These are phyloP conservation scores for Thalassoma bifasciatum DNA, from an alignment of 2,113 vertebrate species.

Conservation along the genomic window DNA sequence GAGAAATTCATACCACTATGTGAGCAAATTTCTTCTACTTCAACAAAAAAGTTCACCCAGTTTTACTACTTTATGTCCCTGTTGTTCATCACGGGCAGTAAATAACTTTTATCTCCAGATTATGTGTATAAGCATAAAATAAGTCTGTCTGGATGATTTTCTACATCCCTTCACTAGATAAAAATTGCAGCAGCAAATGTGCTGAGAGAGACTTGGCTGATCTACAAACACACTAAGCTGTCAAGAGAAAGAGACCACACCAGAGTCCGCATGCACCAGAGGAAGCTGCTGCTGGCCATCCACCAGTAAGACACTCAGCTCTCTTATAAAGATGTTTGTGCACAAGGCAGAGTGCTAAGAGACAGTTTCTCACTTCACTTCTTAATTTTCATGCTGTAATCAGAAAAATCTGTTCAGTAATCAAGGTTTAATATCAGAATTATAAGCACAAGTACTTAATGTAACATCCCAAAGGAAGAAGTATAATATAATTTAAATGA, in stretches of 20 bases:
- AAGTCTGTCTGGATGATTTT: slow-evolving; percentile 23
- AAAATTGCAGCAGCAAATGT: slow-evolving; percentile 97
- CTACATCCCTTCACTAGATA: slow-evolving; percentile 80
- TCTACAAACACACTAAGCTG: slow-evolving; percentile 97
- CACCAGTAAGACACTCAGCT: slow-evolving; percentile 90
- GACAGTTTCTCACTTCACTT: neutral
- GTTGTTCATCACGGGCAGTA: slow-evolving; percentile 24
- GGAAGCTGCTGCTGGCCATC: slow-evolving; percentile 98
- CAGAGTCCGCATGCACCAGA: slow-evolving; percentile 95
- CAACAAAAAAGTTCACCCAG: too few species aligned
- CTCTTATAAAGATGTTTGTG: neutral
- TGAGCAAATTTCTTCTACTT: too few species aligned
- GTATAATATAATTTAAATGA: too few species aligned
- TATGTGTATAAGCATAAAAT: slow-evolving; percentile 42
- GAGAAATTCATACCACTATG: too few species aligned
- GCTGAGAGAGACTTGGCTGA: slow-evolving; percentile 99
- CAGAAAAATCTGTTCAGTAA: neutral
- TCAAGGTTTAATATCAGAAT: neutral
- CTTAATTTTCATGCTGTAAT: neutral
- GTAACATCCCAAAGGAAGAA: too few species aligned
- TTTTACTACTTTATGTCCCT: neutral
- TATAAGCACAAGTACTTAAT: too few species aligned
- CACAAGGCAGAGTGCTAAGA: neutral
- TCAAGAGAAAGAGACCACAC: slow-evolving; percentile 90
- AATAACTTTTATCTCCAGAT: slow-evolving; percentile 30